Conservation (phyloP, 2,888 invertebrate species). For the Boloria selene region DNA sequence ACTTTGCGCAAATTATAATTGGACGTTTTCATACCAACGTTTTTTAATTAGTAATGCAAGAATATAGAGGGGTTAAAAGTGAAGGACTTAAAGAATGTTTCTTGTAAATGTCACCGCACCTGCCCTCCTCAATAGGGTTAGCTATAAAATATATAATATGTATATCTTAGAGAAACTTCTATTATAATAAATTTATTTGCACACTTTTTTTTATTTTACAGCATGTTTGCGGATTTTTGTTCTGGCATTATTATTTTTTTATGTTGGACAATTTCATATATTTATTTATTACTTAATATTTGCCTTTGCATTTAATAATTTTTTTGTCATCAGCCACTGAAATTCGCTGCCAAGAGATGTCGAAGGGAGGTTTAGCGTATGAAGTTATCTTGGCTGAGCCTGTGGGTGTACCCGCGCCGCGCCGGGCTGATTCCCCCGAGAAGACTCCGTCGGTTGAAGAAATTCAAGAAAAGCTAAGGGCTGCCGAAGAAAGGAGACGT, state of each 20-base stretch:
- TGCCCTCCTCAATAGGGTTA: not conserved
- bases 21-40: not conserved
- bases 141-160: not conserved
- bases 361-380: conserved; percentile 94
- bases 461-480: conserved; percentile 95
- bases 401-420: conserved; percentile 84
- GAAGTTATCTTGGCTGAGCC: conserved; percentile 95
- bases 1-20: not conserved
- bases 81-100: not conserved
- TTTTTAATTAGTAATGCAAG: not conserved
- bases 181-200: not conserved
- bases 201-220: not conserved
- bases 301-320: not conserved
- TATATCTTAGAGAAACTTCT: not conserved
- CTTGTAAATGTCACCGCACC: not conserved
- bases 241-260: not conserved
- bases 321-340: conserved; percentile 86
- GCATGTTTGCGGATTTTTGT: not conserved
- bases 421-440: conserved; percentile 86
- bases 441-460: conserved; percentile 91
- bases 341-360: conserved; percentile 95
- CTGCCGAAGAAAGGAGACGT: conserved; percentile 96
- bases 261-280: too few relatives aligned
- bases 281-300: too few relatives aligned
- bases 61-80: too few relatives aligned